These are phyloP conservation scores for Lytechinus variegatus DNA, from an alignment of 35 echinoderm and acorn worm genomes.

Conservation along the genomic window DNA sequence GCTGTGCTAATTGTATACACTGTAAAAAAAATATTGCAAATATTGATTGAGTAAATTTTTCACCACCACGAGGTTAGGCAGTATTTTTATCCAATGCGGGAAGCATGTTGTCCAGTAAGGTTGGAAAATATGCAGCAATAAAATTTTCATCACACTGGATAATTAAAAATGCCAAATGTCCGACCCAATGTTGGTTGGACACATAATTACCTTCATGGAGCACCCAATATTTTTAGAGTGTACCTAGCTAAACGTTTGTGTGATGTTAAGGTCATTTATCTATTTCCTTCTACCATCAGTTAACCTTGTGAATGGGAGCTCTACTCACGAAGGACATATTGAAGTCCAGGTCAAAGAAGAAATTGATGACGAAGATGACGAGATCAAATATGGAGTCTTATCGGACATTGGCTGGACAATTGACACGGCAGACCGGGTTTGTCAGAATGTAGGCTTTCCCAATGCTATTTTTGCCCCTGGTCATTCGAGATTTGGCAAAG, in stretches of 20 bases:
- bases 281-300: background rate
- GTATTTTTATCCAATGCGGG: too few species aligned
- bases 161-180: too few species aligned
- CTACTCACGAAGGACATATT: background rate
- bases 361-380: background rate
- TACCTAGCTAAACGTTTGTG: background rate
- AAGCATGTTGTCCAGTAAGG: too few species aligned
- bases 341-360: background rate
- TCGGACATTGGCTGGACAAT: background rate
- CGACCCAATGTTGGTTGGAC: too few species aligned
- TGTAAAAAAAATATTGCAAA: too few species aligned
- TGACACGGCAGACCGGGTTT: background rate
- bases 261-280: background rate
- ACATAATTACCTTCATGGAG: too few species aligned
- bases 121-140: too few species aligned
- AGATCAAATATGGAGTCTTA: background rate
- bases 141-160: too few species aligned
- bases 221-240: too few species aligned
- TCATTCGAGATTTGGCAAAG: background rate
- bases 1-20: too few species aligned
- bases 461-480: background rate
- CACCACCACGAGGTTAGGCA: too few species aligned
- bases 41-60: too few species aligned
- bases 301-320: background rate
- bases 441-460: background rate